Percentiles rank a stretch among this genome's conserved stretches.
Evolutionary conservation across 1,140 invertebrate species (phyloP).

Genomic region (Drosophila kanapiae): DNA sequence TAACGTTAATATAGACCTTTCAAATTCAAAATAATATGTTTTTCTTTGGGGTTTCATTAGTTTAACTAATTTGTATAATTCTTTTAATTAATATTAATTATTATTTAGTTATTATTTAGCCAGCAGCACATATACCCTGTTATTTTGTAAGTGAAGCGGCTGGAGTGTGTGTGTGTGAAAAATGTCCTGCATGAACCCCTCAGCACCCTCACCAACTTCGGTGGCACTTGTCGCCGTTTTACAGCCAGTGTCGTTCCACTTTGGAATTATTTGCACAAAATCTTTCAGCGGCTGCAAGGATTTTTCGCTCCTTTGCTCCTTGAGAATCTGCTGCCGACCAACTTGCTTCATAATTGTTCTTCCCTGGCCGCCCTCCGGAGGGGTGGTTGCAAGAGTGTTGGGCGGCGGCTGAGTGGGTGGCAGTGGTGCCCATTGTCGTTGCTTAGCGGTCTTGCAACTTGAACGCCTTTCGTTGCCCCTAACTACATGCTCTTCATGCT

Average conservation of each 20-base stretch:
- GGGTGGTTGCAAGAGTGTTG: neutral
- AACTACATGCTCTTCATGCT: conserved; percentile 14
- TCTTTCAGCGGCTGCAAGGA: conserved; percentile 58
- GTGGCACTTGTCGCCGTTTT: conserved; percentile 65
- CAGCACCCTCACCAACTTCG: conserved; percentile 19
- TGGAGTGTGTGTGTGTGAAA: neutral
- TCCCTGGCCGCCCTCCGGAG: neutral
- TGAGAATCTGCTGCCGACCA: conserved; percentile 37
- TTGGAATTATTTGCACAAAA: conserved; percentile 79
- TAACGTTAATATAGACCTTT: too few species aligned
- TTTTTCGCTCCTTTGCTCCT: conserved; percentile 34
- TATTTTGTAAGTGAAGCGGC: neutral
- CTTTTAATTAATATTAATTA: too few species aligned
- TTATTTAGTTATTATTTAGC: too few species aligned
- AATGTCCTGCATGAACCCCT: neutral
- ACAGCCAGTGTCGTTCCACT: conserved; percentile 68
- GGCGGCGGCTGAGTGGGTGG: conserved; percentile 11
- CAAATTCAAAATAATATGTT: too few species aligned
- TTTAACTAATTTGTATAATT: too few species aligned
- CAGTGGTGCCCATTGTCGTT: conserved; percentile 39
- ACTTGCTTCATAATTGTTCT: conserved; percentile 56
- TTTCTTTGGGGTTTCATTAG: too few species aligned
- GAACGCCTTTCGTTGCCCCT: conserved; percentile 47
- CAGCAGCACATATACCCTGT: too few species aligned
- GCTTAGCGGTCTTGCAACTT: conserved; percentile 55